These are phyloP conservation scores for Merluccius polli DNA, from an alignment of 2,797 vertebrate genomes.

Conservation along the genomic window DNA sequence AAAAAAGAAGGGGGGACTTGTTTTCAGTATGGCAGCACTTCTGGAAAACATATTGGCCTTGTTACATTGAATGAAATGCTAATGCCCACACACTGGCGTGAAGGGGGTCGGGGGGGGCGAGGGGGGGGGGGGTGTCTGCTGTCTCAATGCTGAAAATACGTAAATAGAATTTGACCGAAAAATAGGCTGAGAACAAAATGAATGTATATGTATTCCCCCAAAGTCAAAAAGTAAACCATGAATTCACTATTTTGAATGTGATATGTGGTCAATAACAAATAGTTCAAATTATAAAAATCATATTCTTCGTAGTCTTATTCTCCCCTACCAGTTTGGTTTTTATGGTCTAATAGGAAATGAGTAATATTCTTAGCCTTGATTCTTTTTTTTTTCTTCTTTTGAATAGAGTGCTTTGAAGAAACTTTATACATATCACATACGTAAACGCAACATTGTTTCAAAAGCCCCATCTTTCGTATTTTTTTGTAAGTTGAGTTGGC, in stretches of 20 bases:
- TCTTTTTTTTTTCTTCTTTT: neutral
- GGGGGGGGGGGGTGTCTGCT: conserved; percentile 25
- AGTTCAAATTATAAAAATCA: too few species aligned
- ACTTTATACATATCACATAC: neutral
- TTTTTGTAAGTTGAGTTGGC: neutral
- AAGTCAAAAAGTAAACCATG: neutral
- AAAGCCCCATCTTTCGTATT: neutral
- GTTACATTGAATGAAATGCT: conserved; percentile 78
- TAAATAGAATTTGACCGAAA: neutral
- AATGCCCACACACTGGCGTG: conserved; percentile 65
- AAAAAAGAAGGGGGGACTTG: conserved; percentile 52
- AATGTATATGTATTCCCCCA: neutral
- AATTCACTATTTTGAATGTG: neutral
- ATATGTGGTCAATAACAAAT: neutral
- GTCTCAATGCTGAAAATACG: neutral
- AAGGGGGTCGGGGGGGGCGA: neutral
- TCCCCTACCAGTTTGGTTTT: neutral
- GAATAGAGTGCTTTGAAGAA: neutral
- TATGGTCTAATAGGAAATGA: neutral
- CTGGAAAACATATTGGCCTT: conserved; percentile 79
- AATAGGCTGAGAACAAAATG: neutral
- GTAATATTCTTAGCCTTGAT: neutral
- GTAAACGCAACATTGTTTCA: neutral
- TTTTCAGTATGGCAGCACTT: conserved; percentile 77
- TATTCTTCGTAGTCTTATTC: too few species aligned